phyloP scores from a whole-genome alignment of 2,888 invertebrate species.

The Phortica okadai region DNA sequence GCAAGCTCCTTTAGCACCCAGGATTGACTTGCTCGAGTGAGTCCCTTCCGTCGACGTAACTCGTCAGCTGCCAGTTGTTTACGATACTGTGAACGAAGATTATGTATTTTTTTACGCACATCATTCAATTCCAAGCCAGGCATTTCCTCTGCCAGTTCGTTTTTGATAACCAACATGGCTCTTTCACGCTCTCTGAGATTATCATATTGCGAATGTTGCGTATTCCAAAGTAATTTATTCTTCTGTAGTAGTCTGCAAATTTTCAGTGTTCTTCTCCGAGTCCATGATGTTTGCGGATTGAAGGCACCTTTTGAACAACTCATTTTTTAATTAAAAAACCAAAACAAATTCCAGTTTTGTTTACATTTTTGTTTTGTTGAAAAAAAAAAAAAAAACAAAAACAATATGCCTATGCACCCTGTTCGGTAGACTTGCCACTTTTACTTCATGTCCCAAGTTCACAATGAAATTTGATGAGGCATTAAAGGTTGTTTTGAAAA shows the following conservation, averaged over 20 bases:
- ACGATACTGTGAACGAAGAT: neutral
- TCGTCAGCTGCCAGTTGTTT: neutral
- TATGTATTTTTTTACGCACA: constrained; percentile 2
- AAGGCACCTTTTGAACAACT: neutral
- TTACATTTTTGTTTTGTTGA: no score
- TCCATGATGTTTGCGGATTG: neutral
- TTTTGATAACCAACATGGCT: neutral
- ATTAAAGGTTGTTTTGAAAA: no score
- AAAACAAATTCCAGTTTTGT: no score
- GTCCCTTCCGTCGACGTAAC: neutral
- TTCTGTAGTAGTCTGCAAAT: neutral
- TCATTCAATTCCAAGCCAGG: neutral
- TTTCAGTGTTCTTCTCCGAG: neutral
- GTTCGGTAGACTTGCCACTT: no score
- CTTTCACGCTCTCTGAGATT: neutral
- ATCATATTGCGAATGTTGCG: neutral
- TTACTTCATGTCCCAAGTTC: no score
- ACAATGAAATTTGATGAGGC: no score
- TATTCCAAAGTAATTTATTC: neutral
- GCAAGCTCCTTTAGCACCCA: neutral
- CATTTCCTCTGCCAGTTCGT: neutral
- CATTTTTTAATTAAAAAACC: neutral
- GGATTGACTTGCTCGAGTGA: neutral
- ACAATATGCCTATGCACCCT: no score
- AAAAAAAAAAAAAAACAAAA: no score